Base-by-base conservation (phyloP, 2,113 vertebrate species). In the Tetraodon nigroviridis region DNA sequence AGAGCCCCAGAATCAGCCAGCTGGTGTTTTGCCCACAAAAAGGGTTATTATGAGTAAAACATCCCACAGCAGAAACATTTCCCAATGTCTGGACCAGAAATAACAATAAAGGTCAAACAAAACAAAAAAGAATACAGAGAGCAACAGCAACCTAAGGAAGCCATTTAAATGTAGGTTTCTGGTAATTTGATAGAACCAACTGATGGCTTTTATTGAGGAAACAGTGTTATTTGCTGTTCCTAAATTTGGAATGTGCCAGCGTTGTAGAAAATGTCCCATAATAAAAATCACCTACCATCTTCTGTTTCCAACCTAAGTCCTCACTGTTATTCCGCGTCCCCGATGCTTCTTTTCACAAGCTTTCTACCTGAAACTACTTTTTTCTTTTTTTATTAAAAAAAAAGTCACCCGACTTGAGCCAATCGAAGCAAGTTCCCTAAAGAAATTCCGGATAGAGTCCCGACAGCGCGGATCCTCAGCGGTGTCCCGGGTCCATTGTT, bases 221-320 rank as follows among this genome's bases (percentile, higher is more conserved):
- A 15, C 2, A 17, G 16, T 6, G 44, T 46, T 46, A 46, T 17
- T 17, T 67, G 21, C 3, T 40, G 1, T 69, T 41, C 53, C 13
- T 46, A 1, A 1, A 46, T 17, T 17, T 7, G 52, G 42, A 55
- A 50, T 20, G 55, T 32, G 51, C 27, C 4, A 37, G 8, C 32
- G 12, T 8, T 11, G 6, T 4, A 37, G 32, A 12, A 37, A 37
- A 37, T 37, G 32, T 12, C 32, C 32, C 32, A 37, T 37, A 2
- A 37, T 37, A 37, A 37, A 37, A 15, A 64, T 51, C 24, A 82
- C 86, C 86, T 68, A 88, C 86, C 86, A 88, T 88, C 71, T 66
- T 87, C 55, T 55, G 12, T 61, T 56, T 57, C 60, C 32, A 37
- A 12, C 7, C 32, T 12, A 37, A 37, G 10, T 48, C 24, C n/a